A percentile compares a stretch with the other conserved stretches of the same genome.
phyloP scores from a whole-genome alignment of 1,140 invertebrate genomes.

The Brachionus angularis region DNA sequence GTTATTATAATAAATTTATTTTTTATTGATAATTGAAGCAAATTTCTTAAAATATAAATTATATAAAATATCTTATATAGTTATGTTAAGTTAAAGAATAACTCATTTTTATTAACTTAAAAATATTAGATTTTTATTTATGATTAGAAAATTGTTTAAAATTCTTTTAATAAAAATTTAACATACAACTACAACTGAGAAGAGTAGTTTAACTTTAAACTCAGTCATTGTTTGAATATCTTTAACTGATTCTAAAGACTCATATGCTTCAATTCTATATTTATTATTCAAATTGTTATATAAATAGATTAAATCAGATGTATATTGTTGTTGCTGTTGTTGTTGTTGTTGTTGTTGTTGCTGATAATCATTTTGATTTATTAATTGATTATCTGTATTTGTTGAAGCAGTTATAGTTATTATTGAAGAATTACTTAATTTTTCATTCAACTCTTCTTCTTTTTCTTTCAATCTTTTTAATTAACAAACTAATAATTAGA shows the following conservation, averaged over 20 bases:
- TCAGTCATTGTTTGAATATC: slow-evolving; percentile 21
- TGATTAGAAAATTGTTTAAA: not conserved
- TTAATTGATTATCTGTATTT: slow-evolving; percentile 8
- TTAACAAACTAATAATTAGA: no score
- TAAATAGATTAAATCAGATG: slow-evolving; percentile 13
- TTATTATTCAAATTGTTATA: slow-evolving; percentile 12
- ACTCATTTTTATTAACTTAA: no score
- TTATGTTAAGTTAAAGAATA: no score
- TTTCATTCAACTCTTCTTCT: not conserved
- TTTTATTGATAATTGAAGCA: not conserved
- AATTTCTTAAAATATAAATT: not conserved
- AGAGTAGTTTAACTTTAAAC: slow-evolving; percentile 32
- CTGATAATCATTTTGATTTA: slow-evolving; percentile 9
- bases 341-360: no score
- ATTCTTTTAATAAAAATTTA: no score
- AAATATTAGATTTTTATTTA: no score
- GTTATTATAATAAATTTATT: not conserved
- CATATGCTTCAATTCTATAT: slow-evolving; percentile 16
- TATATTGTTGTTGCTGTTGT: no score
- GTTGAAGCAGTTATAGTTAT: not conserved
- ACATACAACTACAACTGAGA: slow-evolving; percentile 42
- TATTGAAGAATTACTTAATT: not conserved
- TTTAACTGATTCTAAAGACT: slow-evolving; percentile 3
- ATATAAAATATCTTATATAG: no score
- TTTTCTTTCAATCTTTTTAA: not conserved